Percentiles rank a stretch among this genome's conserved stretches.
These are phyloP conservation scores for Chaenogobius annularis DNA, from an alignment of 2,113 vertebrate species.

Conservation along the genomic window DNA sequence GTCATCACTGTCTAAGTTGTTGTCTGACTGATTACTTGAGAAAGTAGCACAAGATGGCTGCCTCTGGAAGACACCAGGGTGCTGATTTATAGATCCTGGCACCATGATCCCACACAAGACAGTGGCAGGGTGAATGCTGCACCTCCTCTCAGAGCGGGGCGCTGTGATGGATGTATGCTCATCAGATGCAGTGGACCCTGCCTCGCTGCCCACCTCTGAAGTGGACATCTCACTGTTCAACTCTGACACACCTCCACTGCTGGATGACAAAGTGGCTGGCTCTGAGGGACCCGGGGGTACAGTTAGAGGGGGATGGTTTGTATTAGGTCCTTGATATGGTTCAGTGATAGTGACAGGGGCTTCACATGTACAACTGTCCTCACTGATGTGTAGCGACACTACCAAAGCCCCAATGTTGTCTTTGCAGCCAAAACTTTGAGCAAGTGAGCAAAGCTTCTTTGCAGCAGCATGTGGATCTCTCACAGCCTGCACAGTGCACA, in stretches of 20 bases:
- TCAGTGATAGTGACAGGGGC: slow-evolving; percentile 73
- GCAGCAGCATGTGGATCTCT: slow-evolving; percentile 87
- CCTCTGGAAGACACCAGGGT: slow-evolving; percentile 84
- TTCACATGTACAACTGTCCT: slow-evolving; percentile 91
- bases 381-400: slow-evolving; percentile 84
- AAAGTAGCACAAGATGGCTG: slow-evolving; percentile 91
- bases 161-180: slow-evolving; percentile 82
- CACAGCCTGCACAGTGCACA: slow-evolving; percentile 83
- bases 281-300: slow-evolving; percentile 69
- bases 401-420: slow-evolving; percentile 92
- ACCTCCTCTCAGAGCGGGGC: slow-evolving; percentile 84
- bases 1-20: slow-evolving; percentile 93
- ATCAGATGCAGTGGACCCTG: slow-evolving; percentile 93
- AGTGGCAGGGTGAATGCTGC: slow-evolving; percentile 87
- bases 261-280: slow-evolving; percentile 83
- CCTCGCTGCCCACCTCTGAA: slow-evolving; percentile 95
- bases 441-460: slow-evolving; percentile 92
- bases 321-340: slow-evolving; percentile 59
- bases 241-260: slow-evolving; percentile 89
- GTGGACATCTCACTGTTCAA: slow-evolving; percentile 92
- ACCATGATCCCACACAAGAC: slow-evolving; percentile 70
- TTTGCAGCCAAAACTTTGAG: slow-evolving; percentile 94
- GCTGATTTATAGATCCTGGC: slow-evolving; percentile 47
- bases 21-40: slow-evolving; percentile 95
- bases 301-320: slow-evolving; percentile 41